These are phyloP conservation scores for Acleris literana DNA, from an alignment of 2,888 invertebrate genomes.

Conservation along the genomic window DNA sequence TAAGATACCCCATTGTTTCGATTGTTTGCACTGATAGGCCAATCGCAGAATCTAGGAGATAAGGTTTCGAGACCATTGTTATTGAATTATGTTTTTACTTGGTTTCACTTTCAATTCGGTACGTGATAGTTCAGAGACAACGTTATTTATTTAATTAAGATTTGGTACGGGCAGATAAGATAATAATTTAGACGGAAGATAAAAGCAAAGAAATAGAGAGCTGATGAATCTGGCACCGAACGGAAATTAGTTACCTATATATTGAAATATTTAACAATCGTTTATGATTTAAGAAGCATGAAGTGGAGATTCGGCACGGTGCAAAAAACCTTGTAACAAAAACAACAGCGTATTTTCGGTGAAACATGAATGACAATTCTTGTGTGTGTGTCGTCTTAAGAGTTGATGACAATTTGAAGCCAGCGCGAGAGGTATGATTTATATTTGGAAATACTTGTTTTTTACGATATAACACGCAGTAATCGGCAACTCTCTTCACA, in stretches of 20 bases:
- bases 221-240: neutral
- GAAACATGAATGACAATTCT: conserved; percentile 32
- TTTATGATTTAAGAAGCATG: conserved; percentile 6
- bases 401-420: conserved; percentile 19
- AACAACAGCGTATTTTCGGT: conserved; percentile 10
- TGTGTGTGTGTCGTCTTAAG: conserved; percentile 4
- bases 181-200: neutral
- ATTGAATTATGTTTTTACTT: conserved; percentile 26
- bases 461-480: conserved; percentile 5
- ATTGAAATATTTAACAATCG: conserved; percentile 12
- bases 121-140: conserved; percentile 12
- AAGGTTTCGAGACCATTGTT: conserved; percentile 22
- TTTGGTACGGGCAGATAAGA: neutral
- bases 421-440: conserved; percentile 22
- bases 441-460: conserved; percentile 16
- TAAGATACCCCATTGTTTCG: conserved; percentile 55
- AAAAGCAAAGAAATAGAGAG: neutral
- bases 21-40: conserved; percentile 42
- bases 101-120: conserved; percentile 26
- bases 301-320: conserved; percentile 14
- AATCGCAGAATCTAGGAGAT: conserved; percentile 31
- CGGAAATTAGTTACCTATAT: conserved; percentile 1
- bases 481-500: neutral
- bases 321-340: conserved; percentile 27
- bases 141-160: neutral